A percentile compares a stretch with the other conserved stretches of the same genome.
phyloP scores from a whole-genome alignment of 2,888 invertebrate species.

The Drosophila macrothrix region DNA sequence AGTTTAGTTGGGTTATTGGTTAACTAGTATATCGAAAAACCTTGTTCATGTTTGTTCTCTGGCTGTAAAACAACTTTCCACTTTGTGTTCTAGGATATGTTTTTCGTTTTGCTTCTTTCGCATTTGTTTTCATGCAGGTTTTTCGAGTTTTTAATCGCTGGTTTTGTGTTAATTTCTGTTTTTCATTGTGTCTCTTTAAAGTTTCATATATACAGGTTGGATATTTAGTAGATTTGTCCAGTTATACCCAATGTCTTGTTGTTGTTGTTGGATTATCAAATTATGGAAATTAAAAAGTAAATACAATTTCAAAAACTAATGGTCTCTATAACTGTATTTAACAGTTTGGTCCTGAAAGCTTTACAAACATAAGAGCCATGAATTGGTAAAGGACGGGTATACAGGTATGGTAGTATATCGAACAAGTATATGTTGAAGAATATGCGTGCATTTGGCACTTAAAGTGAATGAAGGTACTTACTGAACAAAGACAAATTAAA shows the following conservation, averaged over 20 bases:
- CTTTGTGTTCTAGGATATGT: slow-evolving; percentile 64
- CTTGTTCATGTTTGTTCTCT: slow-evolving; percentile 34
- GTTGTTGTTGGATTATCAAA: not conserved
- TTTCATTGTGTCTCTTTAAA: slow-evolving; percentile 20
- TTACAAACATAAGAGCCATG: slow-evolving; percentile 8
- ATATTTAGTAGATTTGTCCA: slow-evolving; percentile 26
- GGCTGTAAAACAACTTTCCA: slow-evolving; percentile 51
- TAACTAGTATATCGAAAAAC: slow-evolving; percentile 24
- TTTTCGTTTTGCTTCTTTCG: slow-evolving; percentile 25
- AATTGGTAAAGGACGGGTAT: not conserved
- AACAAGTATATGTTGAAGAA: not conserved
- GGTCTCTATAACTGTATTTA: not conserved
- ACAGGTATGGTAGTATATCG: not conserved
- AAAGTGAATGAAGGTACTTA: slow-evolving; percentile 25
- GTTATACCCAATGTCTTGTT: slow-evolving; percentile 26
- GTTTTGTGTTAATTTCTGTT: slow-evolving; percentile 11
- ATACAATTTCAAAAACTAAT: not conserved
- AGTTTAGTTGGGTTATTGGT: slow-evolving; percentile 44
- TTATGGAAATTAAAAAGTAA: not conserved
- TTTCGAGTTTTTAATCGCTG: slow-evolving; percentile 18
- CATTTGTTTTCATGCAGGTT: slow-evolving; percentile 24
- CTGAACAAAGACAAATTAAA: not conserved
- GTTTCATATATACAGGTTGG: slow-evolving; percentile 27
- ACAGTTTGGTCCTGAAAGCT: slow-evolving; percentile 60
- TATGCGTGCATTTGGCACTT: slow-evolving; percentile 50